Conservation (phyloP, 2,797 vertebrate genomes). For the Lindbergichthys nudifrons region DNA sequence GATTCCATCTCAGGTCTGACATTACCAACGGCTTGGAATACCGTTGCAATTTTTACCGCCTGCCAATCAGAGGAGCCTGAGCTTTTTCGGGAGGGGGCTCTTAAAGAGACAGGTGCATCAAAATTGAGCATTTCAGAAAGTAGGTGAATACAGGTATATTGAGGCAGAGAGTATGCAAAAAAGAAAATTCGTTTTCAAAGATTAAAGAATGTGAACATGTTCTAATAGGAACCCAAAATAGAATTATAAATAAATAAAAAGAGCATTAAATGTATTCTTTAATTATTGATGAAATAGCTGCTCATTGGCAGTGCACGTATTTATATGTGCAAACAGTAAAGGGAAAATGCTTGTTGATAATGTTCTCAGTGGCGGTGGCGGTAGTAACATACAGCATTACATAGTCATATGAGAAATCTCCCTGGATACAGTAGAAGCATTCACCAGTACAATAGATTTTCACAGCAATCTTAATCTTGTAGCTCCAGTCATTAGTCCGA, state of each 20-base stretch:
- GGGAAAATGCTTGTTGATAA: background rate
- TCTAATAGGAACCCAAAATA: too few species aligned
- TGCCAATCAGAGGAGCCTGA: too few species aligned
- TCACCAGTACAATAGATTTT: slow-evolving; percentile 39
- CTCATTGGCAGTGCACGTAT: background rate
- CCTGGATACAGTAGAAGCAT: slow-evolving; percentile 22
- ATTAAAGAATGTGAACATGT: too few species aligned
- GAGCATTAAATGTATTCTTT: background rate
- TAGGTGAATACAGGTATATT: too few species aligned
- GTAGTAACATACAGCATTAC: slow-evolving; percentile 8
- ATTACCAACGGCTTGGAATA: background rate
- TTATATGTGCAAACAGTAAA: background rate
- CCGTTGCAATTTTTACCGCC: background rate
- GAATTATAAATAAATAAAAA: background rate
- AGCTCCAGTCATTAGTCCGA: slow-evolving; percentile 36
- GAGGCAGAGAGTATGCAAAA: too few species aligned
- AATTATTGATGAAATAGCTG: slow-evolving; percentile 17
- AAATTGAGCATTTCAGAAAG: too few species aligned
- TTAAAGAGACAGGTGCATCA: too few species aligned
- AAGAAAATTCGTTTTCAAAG: too few species aligned
- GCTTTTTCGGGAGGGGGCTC: too few species aligned
- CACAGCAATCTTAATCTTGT: slow-evolving; percentile 48
- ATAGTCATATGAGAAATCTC: slow-evolving; percentile 46
- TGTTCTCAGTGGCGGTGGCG: background rate
- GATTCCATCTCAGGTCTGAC: too few species aligned